These are phyloP conservation scores for Numenius arquata DNA, from an alignment of 2,113 vertebrate genomes.

Conservation along the genomic window DNA sequence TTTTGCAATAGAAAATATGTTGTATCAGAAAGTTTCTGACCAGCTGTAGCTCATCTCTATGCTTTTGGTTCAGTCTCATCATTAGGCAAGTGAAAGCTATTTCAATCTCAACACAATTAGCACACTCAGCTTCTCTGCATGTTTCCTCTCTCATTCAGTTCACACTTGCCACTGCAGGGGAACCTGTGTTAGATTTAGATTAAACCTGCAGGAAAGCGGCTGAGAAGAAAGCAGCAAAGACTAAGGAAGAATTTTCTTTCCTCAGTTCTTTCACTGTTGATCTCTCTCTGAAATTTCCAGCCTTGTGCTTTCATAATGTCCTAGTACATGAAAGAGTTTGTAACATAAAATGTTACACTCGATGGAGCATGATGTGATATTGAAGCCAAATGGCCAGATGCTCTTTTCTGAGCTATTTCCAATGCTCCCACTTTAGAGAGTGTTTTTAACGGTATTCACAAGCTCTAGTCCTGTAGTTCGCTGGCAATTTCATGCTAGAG, in stretches of 20 bases:
- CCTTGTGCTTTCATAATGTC: conserved; percentile 35
- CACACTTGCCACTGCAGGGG: neutral
- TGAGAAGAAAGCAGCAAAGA: conserved; percentile 1
- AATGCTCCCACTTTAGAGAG: conserved; percentile 15
- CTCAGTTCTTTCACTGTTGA: neutral
- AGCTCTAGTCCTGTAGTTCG: neutral
- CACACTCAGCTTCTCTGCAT: neutral
- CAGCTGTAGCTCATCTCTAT: conserved; percentile 18
- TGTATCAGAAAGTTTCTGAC: neutral
- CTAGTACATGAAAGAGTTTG: conserved; percentile 49
- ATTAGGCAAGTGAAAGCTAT: conserved; percentile 5
- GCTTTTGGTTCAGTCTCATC: neutral
- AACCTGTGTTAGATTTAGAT: neutral
- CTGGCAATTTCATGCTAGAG: conserved; percentile 50
- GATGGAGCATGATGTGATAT: conserved; percentile 31
- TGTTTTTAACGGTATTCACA: conserved; percentile 11
- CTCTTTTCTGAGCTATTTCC: conserved; percentile 53
- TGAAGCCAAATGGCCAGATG: conserved; percentile 61
- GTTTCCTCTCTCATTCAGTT: neutral
- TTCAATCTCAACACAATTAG: neutral
- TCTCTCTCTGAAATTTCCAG: conserved; percentile 25
- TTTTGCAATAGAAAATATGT: neutral
- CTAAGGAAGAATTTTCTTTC: neutral
- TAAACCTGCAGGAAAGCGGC: neutral
- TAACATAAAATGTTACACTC: conserved; percentile 45